Evolutionary conservation across 2,113 vertebrate species (phyloP), one percentile per base, ranked within the genome.

Genomic region (Phylloscopus trochilus): DNA sequence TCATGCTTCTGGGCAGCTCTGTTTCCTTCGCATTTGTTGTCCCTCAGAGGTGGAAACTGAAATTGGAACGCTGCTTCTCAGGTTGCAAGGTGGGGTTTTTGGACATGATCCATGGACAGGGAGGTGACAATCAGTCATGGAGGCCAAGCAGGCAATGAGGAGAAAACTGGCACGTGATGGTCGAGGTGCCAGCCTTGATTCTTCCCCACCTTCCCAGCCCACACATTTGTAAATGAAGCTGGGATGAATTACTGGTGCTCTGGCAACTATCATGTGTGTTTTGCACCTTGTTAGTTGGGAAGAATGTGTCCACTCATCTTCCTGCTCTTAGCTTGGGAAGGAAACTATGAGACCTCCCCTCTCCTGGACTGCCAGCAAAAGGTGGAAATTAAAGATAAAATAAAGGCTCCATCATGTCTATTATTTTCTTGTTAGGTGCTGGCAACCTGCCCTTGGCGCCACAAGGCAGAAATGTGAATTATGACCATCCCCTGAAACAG

Each of bases 51-150:
- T 41, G 62, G 56, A 55, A 83, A 74, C 1, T 53, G 49, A 20
- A 37, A 13, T n/a, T n/a, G 30, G 49, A 83, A 20, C 9, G 33
- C 35, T 31, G 18, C 10, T 72, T 49, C 15, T 64, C 22, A 21
- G 15, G 21, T 77, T 86, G 47, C 22, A 73, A 39, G 15, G 18
- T 4, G 39, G 35, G 1, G 21, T 68, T 31, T 12, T 9, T 72
- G 20, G 28, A 21, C 23, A 21, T 16, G 13, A 26, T 13, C 31
- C 19, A 7, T 51, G 49, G 15, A 15, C 15, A 21, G 26, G 28
- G 37, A 73, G 31, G 13, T 0, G 6, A 24, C 31, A 81, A 7
- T 12, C 26, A n/a, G 33, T 30, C 0, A 1, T 11, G 30, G 47
- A 49, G 37, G 37, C 44, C 68, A 79, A 41, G 56, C 22, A 89